Conservation (phyloP, 2,888 invertebrate species). For the Cantharis rufa region DNA sequence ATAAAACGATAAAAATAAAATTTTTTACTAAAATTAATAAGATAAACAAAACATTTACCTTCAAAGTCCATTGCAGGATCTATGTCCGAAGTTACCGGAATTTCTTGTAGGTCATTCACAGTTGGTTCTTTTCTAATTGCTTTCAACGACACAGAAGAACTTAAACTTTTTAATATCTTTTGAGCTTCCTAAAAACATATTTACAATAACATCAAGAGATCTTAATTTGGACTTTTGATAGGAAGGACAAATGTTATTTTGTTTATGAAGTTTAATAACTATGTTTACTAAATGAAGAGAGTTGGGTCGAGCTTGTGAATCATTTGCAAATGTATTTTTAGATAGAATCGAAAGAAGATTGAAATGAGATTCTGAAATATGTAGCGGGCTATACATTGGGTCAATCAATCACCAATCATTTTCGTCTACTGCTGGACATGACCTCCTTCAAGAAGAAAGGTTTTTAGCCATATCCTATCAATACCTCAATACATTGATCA, state of each 20-base stretch:
- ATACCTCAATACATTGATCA: too few relatives aligned
- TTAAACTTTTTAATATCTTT: slow-evolving; percentile 44
- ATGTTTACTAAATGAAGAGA: too few relatives aligned
- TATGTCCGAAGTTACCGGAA: slow-evolving; percentile 11
- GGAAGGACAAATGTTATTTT: not conserved
- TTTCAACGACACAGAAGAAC: slow-evolving; percentile 35
- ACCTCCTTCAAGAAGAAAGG: too few relatives aligned
- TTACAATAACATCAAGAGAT: not conserved
- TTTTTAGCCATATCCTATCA: too few relatives aligned
- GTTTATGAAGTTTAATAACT: too few relatives aligned
- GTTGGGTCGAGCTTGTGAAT: too few relatives aligned
- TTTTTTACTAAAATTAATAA: not conserved
- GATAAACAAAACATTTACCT: not conserved
- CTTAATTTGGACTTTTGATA: not conserved
- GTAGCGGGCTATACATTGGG: too few relatives aligned
- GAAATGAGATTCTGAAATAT: too few relatives aligned
- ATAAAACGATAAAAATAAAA: not conserved
- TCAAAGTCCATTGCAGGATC: not conserved
- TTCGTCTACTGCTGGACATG: too few relatives aligned
- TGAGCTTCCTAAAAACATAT: slow-evolving; percentile 40
- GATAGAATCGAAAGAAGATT: too few relatives aligned
- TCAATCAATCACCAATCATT: too few relatives aligned
- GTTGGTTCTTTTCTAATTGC: slow-evolving; percentile 50
- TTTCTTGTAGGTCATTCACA: slow-evolving; percentile 46
- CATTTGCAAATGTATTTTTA: too few relatives aligned